Evolutionary conservation across 2,888 invertebrate genomes (phyloP).

Genomic region (Theodoxus fluviatilis): DNA sequence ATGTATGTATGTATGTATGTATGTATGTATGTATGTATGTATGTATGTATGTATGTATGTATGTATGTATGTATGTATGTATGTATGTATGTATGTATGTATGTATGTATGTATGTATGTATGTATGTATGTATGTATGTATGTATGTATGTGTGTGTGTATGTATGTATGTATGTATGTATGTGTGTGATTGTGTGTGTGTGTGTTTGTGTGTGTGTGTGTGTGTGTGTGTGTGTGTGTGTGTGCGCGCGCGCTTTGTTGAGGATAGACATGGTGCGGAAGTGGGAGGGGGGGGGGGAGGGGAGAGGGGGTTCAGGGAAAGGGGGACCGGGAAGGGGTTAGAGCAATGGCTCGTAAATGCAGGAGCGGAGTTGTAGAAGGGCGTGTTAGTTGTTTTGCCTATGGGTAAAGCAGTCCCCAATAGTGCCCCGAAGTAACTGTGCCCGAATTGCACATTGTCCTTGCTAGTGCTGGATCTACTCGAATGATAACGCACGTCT

Average conservation of each 20-base stretch:
- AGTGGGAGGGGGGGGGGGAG: no score
- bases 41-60: conserved; percentile 18
- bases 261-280: not conserved
- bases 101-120: conserved; percentile 13
- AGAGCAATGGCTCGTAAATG: no score
- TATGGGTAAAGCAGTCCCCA: no score
- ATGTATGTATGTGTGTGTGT: conserved; percentile 21
- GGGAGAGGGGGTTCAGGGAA: no score
- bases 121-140: conserved; percentile 15
- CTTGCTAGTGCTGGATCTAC: no score
- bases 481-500: no score
- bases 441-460: no score
- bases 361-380: no score
- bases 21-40: conserved; percentile 11
- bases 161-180: conserved; percentile 15
- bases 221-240: conserved; percentile 5
- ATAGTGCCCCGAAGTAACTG: no score
- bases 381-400: no score
- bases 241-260: not conserved
- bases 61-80: conserved; percentile 20
- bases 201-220: conserved; percentile 16
- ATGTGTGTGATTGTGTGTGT: conserved; percentile 13
- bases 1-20: conserved; percentile 3
- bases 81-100: conserved; percentile 20
- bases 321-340: no score